Evolutionary conservation across 2,113 vertebrate species (phyloP).

Genomic region (Oryzias melastigma): DNA sequence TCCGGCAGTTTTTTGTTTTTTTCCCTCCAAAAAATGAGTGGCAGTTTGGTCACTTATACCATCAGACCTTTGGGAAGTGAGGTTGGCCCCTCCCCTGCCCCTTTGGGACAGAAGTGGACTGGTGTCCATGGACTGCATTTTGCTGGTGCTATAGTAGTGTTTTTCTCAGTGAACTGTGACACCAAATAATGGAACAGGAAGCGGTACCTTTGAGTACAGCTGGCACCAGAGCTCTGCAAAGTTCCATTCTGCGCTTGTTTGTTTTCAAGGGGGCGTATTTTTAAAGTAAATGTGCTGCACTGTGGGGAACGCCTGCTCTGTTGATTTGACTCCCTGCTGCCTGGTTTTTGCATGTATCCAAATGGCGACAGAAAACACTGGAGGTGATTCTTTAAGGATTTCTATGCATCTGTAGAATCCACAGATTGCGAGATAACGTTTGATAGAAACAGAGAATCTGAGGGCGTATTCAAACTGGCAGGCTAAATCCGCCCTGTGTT

Average conservation of each 20-base stretch:
- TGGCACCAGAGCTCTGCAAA: background rate
- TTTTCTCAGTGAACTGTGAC: slow-evolving; percentile 74
- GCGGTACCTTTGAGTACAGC: slow-evolving; percentile 16
- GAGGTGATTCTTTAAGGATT: slow-evolving; percentile 24
- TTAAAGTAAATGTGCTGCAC: too few relatives aligned
- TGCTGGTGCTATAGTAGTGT: slow-evolving; percentile 56
- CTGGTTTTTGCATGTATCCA: slow-evolving; percentile 22
- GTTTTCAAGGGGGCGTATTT: background rate
- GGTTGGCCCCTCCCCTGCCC: slow-evolving; percentile 8
- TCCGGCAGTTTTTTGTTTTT: slow-evolving; percentile 47
- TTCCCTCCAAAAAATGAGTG: slow-evolving; percentile 22
- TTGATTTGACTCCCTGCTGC: slow-evolving; percentile 9
- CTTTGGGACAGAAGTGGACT: slow-evolving; percentile 38
- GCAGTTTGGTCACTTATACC: slow-evolving; percentile 21
- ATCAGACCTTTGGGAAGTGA: slow-evolving; percentile 27
- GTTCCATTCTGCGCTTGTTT: background rate
- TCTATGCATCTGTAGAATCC: too few relatives aligned
- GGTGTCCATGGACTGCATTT: slow-evolving; percentile 20
- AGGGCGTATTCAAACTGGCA: too few relatives aligned
- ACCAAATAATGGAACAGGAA: slow-evolving; percentile 55
- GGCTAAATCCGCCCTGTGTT: too few relatives aligned
- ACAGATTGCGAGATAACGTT: too few relatives aligned
- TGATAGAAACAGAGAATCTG: too few relatives aligned
- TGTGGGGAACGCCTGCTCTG: background rate
- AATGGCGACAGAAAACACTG: slow-evolving; percentile 20